Evolutionary conservation across 2,888 invertebrate species (phyloP), one percentile per base, ranked within the genome.

Genomic region (Sarcophaga subvicina): DNA sequence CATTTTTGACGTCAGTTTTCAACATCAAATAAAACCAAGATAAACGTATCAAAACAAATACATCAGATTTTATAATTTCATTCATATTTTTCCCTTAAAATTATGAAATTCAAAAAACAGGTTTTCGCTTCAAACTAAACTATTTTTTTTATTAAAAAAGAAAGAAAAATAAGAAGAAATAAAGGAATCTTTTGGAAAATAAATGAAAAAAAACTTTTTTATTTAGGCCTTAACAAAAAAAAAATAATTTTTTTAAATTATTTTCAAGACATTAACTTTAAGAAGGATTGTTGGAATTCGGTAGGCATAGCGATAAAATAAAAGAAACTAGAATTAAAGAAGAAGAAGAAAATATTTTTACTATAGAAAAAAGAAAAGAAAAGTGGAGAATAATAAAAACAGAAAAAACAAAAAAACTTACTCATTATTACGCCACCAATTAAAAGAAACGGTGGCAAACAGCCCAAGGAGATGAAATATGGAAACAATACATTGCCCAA

Each of bases 401-500:
- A 1, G 20, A 20, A 20, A 20, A 20, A 37, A 6, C 0, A 37
- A 37, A 6, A 37, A 37, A 6, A 6, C 91, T 94, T 94, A 96
- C 96, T 94, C 88, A 95, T 90, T 89, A 96, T 94, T 27, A 95
- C 95, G n/a, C 94, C 90, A 47, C 95, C 95, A 84, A 97, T 95
- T 90, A 96, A 95, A 63, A 96, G 92, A 91, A 97, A 97, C 11
- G 97, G 96, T 22, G 96, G 96, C 25, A 95, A 92, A 90, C 97
- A 97, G 70, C 96, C 96, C 49, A 95, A 92, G 83, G 94, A 92
- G 86, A 97, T 94, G 60, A 97, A 94, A 22, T 95, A 94, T 1
- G 97, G 97, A 90, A 97, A 97, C 12, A 95, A 90, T 22, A 96
- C 93, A 84, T 96, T 96, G n/a, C 97, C 97, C 11, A 95, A 90